Evolutionary conservation across 2,888 invertebrate genomes (phyloP).

Genomic region (Watsonalla cultraria): DNA sequence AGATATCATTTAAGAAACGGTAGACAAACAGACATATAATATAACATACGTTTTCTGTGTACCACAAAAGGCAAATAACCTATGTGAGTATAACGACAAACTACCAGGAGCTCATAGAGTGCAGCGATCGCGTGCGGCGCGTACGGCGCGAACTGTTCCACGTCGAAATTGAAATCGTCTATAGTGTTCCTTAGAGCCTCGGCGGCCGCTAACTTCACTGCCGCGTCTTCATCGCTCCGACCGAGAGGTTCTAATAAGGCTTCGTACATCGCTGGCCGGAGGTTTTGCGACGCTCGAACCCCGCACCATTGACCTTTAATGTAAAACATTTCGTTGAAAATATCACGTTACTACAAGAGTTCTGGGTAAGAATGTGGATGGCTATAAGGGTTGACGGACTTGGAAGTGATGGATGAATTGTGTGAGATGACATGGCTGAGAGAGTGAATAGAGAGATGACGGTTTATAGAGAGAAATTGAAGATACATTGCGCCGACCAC

Average conservation of each 20-base stretch:
- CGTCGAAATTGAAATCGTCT: slow-evolving; percentile 95
- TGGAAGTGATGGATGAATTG: too few relatives aligned
- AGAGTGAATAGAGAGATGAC: too few relatives aligned
- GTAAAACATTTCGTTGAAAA: not conserved
- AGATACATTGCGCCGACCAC: too few relatives aligned
- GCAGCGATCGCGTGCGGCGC: slow-evolving; percentile 87
- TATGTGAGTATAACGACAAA: slow-evolving; percentile 8
- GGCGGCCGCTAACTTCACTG: slow-evolving; percentile 92
- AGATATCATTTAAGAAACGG: too few relatives aligned
- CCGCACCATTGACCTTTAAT: slow-evolving; percentile 82
- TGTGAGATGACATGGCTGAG: too few relatives aligned
- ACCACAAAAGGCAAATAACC: not conserved
- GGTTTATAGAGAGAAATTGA: too few relatives aligned
- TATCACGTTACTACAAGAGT: too few relatives aligned
- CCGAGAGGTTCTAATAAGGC: slow-evolving; percentile 85
- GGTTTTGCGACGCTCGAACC: slow-evolving; percentile 88
- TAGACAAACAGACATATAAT: too few relatives aligned
- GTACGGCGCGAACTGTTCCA: slow-evolving; percentile 91
- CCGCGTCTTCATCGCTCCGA: slow-evolving; percentile 86
- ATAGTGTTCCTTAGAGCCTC: slow-evolving; percentile 90
- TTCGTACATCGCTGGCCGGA: slow-evolving; percentile 90
- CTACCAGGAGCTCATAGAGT: slow-evolving; percentile 88
- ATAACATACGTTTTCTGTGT: too few relatives aligned
- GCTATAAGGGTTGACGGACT: too few relatives aligned
- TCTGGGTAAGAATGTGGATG: too few relatives aligned